These are phyloP conservation scores for Leucoma salicis DNA, from an alignment of 2,888 invertebrate species.

Conservation along the genomic window DNA sequence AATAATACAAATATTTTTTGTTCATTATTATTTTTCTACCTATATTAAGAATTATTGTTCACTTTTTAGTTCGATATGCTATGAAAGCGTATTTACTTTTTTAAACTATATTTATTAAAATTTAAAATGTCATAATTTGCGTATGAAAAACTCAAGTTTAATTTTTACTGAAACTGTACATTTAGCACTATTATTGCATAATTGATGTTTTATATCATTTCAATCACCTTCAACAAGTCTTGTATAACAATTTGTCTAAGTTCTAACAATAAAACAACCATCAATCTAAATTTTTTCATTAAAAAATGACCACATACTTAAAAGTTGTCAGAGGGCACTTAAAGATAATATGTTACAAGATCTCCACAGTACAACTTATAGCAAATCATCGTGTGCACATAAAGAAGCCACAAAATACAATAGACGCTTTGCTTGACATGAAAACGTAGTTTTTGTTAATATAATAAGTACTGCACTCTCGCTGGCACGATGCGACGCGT, in stretches of 20 bases:
- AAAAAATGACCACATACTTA: slow-evolving; percentile 19
- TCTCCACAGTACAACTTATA: slow-evolving; percentile 24
- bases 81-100: too few relatives aligned
- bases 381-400: slow-evolving; percentile 45
- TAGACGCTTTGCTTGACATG: slow-evolving; percentile 61
- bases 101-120: too few relatives aligned
- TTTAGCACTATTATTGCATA: too few relatives aligned
- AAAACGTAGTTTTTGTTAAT: slow-evolving; percentile 63
- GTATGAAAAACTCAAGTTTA: too few relatives aligned
- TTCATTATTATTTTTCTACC: too few relatives aligned
- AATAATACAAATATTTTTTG: too few relatives aligned
- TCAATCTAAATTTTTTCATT: slow-evolving; percentile 1
- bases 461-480: slow-evolving; percentile 56
- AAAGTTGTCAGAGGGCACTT: slow-evolving; percentile 21
- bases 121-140: too few relatives aligned
- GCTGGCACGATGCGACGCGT: slow-evolving; percentile 48
- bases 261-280: background rate
- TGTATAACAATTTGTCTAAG: background rate
- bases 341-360: slow-evolving; percentile 19
- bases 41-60: too few relatives aligned
- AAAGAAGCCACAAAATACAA: slow-evolving; percentile 56
- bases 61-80: too few relatives aligned
- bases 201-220: too few relatives aligned
- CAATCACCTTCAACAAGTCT: background rate
- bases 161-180: too few relatives aligned